A percentile compares a stretch with the other conserved stretches of the same genome.
These are phyloP conservation scores for Hydropotes inermis DNA, from an alignment of 2,113 vertebrate genomes.

Conservation along the genomic window DNA sequence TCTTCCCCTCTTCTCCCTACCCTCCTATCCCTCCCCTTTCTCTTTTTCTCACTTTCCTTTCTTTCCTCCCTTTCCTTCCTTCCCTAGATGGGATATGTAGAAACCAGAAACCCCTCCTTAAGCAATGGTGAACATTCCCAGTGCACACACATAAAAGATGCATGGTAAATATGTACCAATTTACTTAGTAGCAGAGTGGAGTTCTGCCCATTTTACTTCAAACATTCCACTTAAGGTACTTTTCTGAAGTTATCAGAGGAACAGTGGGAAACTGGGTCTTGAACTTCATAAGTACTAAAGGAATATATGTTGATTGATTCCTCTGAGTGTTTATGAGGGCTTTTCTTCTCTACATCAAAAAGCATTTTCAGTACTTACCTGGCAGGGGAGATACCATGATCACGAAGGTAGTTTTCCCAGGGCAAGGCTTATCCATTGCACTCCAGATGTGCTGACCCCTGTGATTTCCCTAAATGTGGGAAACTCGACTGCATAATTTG, in stretches of 20 bases:
- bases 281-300: neutral
- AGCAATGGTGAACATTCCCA: neutral
- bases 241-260: slow-evolving; percentile 1
- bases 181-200: neutral
- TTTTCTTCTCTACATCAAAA: neutral
- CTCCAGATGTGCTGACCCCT: too few species aligned
- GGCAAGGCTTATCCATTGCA: too few species aligned
- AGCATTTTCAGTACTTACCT: neutral
- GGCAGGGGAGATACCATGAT: too few species aligned
- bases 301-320: neutral
- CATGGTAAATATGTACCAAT: neutral
- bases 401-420: too few species aligned
- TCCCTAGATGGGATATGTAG: neutral
- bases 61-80: neutral
- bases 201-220: neutral
- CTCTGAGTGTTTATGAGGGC: neutral
- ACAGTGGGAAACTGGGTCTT: neutral
- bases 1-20: neutral
- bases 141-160: neutral
- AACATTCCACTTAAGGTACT: neutral
- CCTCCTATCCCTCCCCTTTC: neutral
- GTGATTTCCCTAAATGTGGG: too few species aligned
- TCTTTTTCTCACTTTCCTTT: neutral
- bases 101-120: neutral
- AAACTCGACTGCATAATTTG: too few species aligned